Evolutionary conservation across 2,888 invertebrate species (phyloP).

Genomic region (Deilephila elpenor): DNA sequence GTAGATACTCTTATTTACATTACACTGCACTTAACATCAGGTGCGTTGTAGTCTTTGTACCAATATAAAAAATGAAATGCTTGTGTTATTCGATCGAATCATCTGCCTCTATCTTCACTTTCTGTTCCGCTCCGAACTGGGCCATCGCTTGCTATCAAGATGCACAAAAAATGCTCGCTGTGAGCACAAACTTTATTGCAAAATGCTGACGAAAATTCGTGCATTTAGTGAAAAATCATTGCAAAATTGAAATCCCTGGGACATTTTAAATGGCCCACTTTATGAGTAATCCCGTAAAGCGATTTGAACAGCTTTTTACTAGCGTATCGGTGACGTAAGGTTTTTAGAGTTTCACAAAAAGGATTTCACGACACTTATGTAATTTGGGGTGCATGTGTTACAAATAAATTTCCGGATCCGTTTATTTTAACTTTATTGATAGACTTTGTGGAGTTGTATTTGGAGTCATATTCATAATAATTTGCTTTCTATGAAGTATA

Average conservation of each 20-base stretch:
- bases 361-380: not conserved
- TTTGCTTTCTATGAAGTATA: too few species aligned
- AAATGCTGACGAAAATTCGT: not conserved
- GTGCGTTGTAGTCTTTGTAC: too few species aligned
- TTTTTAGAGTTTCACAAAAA: not conserved
- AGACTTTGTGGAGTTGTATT: too few species aligned
- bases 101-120: too few species aligned
- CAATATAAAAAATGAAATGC: too few species aligned
- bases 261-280: not conserved
- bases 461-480: too few species aligned
- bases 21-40: too few species aligned
- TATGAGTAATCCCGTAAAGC: not conserved
- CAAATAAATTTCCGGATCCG: not conserved
- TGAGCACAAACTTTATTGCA: not conserved
- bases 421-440: too few species aligned
- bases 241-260: not conserved
- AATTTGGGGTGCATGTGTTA: not conserved
- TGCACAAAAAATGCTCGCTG: not conserved
- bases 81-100: too few species aligned
- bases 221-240: not conserved
- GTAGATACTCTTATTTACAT: too few species aligned
- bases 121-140: too few species aligned
- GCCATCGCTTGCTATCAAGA: too few species aligned
- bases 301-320: not conserved
- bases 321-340: not conserved